Conservation (phyloP, 2,888 invertebrate genomes). For the Abrostola tripartita region DNA sequence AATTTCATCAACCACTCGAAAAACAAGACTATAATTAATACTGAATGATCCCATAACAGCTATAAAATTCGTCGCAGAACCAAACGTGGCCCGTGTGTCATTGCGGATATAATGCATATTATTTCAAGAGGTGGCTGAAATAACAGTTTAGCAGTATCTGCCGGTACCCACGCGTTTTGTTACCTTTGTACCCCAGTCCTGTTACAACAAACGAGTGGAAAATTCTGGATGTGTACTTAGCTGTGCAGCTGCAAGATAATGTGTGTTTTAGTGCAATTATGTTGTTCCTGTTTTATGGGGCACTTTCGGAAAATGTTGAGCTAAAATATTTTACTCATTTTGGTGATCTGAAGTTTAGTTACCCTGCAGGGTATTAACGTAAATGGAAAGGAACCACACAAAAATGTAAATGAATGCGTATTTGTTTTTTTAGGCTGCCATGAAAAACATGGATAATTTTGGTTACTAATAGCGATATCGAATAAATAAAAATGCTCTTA, state of each 20-base stretch:
- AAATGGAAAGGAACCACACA: neutral
- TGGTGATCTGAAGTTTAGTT: neutral
- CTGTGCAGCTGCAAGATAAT: constrained; percentile 46
- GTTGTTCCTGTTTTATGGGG: constrained; percentile 24
- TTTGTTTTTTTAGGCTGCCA: neutral
- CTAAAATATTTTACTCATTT: constrained; percentile 5
- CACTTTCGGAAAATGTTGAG: constrained; percentile 12
- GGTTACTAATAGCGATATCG: neutral
- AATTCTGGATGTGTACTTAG: constrained; percentile 35
- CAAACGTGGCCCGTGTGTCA: constrained; percentile 53
- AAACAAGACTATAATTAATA: constrained; percentile 48
- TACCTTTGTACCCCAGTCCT: constrained; percentile 42
- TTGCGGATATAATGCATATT: constrained; percentile 61
- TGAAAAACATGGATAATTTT: neutral
- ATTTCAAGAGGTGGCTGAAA: constrained; percentile 70
- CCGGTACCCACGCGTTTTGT: constrained; percentile 65
- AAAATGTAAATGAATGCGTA: neutral
- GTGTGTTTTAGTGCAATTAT: constrained; percentile 37
- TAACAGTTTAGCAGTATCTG: constrained; percentile 70
- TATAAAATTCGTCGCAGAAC: constrained; percentile 46
- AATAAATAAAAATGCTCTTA: constrained; percentile 3
- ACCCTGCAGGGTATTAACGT: neutral
- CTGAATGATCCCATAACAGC: constrained; percentile 37
- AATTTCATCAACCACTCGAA: constrained; percentile 28
- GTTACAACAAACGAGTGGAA: constrained; percentile 27